Evolutionary conservation across 2,113 vertebrate genomes (phyloP).

Genomic region (Melanostigma gelatinosum): DNA sequence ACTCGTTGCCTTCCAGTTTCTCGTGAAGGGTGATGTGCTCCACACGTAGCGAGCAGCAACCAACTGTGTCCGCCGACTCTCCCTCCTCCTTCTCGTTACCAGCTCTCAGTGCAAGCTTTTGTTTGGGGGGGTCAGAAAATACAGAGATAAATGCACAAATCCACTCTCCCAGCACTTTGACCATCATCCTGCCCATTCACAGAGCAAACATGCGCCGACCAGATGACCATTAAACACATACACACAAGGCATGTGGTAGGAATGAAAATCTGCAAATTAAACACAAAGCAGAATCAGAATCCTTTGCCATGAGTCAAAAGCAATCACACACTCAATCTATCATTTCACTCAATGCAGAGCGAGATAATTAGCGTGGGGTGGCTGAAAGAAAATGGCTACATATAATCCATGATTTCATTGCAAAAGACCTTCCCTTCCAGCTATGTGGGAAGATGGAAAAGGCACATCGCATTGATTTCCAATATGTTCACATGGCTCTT

Average conservation of each 20-base stretch:
- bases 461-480: slow-evolving; percentile 31
- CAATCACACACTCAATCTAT: slow-evolving; percentile 32
- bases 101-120: slow-evolving; percentile 82
- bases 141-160: slow-evolving; percentile 27
- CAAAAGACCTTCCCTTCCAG: slow-evolving; percentile 10
- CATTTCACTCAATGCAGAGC: slow-evolving; percentile 29
- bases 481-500: slow-evolving; percentile 16
- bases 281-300: neutral
- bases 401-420: slow-evolving; percentile 22
- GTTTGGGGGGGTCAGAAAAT: slow-evolving; percentile 16
- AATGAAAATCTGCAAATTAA: neutral
- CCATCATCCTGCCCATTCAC: neutral
- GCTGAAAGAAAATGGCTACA: slow-evolving; percentile 12
- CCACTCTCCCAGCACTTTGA: slow-evolving; percentile 4
- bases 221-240: slow-evolving; percentile 1
- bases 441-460: slow-evolving; percentile 26
- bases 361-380: slow-evolving; percentile 35
- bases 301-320: slow-evolving; percentile 33
- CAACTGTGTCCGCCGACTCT: slow-evolving; percentile 84
- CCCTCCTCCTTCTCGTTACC: slow-evolving; percentile 87
- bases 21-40: slow-evolving; percentile 83
- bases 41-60: slow-evolving; percentile 84
- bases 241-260: neutral
- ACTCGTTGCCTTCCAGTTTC: slow-evolving; percentile 72
- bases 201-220: neutral